Conservation (phyloP, 2,888 invertebrate genomes). For the Polyploca ridens region DNA sequence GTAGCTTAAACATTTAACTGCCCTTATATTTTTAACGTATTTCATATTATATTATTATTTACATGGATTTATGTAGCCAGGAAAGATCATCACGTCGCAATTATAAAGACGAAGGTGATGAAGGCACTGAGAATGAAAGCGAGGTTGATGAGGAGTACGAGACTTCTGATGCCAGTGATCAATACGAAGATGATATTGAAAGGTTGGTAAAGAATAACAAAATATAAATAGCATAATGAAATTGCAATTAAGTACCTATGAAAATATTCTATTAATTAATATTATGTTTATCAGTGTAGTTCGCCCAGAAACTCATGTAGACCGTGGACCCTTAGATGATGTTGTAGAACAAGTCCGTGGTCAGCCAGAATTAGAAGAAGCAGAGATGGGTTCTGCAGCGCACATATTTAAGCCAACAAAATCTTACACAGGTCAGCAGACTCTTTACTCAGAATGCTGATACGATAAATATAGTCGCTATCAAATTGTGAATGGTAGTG, state of each 20-base stretch:
- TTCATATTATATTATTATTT: conserved; percentile 6
- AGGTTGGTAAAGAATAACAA: conserved; percentile 40
- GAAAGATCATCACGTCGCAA: conserved; percentile 28
- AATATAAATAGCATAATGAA: neutral
- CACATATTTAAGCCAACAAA: conserved; percentile 66
- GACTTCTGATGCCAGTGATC: conserved; percentile 45
- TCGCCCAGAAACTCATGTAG: conserved; percentile 67
- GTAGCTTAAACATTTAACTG: neutral
- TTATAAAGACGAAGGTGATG: conserved; percentile 36
- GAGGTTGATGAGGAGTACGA: conserved; percentile 57
- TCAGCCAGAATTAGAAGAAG: conserved; percentile 79
- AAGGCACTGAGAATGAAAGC: conserved; percentile 42
- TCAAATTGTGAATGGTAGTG: conserved; percentile 38
- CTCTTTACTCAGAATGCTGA: neutral
- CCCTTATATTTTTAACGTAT: too few relatives aligned
- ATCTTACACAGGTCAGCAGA: conserved; percentile 49
- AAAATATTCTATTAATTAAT: neutral
- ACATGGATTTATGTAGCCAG: conserved; percentile 31
- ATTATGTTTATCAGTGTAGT: conserved; percentile 48
- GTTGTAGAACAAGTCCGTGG: conserved; percentile 76
- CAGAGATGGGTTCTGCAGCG: conserved; percentile 71
- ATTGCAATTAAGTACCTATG: too few relatives aligned
- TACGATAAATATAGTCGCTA: conserved; percentile 10
- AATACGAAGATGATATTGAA: conserved; percentile 56
- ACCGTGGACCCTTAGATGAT: conserved; percentile 75